These are phyloP conservation scores for Flabesymbios commensalis DNA, from an alignment of 2,888 invertebrate species.

Conservation along the genomic window DNA sequence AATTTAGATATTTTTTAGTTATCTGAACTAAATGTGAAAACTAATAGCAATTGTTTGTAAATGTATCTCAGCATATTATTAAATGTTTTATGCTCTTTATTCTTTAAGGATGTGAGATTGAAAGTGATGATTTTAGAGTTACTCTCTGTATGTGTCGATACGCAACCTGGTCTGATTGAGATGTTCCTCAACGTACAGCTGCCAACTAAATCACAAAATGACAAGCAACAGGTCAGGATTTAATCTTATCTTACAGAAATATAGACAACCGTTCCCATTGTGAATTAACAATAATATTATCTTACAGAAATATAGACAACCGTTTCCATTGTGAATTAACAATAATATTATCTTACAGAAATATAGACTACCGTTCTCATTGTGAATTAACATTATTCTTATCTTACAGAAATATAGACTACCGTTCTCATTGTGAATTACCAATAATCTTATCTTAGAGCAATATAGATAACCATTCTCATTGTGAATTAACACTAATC, in stretches of 20 bases:
- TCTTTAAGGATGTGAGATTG: constrained; percentile 26
- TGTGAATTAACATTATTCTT: no score
- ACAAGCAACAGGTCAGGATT: background rate
- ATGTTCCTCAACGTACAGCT: constrained; percentile 61
- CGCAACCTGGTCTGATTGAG: constrained; percentile 61
- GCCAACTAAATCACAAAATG: constrained; percentile 40
- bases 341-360: background rate
- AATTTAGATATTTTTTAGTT: background rate
- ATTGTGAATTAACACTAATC: no score
- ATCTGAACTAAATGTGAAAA: background rate
- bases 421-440: no score
- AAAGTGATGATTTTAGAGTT: constrained; percentile 59
- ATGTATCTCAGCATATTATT: background rate
- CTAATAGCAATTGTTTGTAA: background rate
- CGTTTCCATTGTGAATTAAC: no score
- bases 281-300: no score
- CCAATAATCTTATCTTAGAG: no score
- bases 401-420: background rate
- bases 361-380: no score
- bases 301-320: background rate
- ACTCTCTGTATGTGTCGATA: constrained; percentile 58
- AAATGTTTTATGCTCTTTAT: background rate
- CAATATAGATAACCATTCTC: no score
- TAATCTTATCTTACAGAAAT: background rate
- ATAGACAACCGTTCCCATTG: no score